A percentile compares a stretch with the other conserved stretches of the same genome.
Conservation (phyloP, 2,888 invertebrate genomes). For the Craniophora ligustri region DNA sequence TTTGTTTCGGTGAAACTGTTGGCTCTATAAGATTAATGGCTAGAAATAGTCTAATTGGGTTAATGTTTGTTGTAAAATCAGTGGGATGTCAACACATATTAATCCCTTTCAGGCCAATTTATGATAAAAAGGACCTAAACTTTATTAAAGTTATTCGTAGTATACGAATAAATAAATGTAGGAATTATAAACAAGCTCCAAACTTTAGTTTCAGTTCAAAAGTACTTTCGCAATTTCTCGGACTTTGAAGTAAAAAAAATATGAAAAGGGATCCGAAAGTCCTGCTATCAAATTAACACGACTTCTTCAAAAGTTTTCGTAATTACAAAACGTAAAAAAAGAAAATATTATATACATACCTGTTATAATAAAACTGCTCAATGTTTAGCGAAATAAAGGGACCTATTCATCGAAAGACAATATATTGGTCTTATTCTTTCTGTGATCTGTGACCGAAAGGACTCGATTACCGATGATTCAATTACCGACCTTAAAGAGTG, state of each 20-base stretch:
- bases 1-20: conserved; percentile 34
- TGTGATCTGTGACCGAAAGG: too few species aligned
- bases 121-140: background rate
- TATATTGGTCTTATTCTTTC: background rate
- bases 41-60: conserved; percentile 35
- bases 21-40: conserved; percentile 41
- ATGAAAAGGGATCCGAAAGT: conserved; percentile 44
- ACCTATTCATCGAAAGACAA: conserved; percentile 15
- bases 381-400: conserved; percentile 40
- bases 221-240: conserved; percentile 45
- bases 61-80: conserved; percentile 26
- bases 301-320: conserved; percentile 56
- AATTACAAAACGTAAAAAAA: conserved; percentile 63
- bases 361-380: conserved; percentile 39
- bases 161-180: conserved; percentile 12
- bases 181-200: conserved; percentile 31
- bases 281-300: conserved; percentile 61
- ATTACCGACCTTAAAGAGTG: too few species aligned
- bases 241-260: conserved; percentile 35
- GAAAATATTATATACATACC: conserved; percentile 45
- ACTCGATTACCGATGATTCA: too few species aligned
- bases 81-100: conserved; percentile 21
- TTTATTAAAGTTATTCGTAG: conserved; percentile 12
- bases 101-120: conserved; percentile 3
- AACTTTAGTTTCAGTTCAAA: conserved; percentile 32